phyloP scores from a whole-genome alignment of 2,888 invertebrate genomes.

The Clusia tigrina region DNA sequence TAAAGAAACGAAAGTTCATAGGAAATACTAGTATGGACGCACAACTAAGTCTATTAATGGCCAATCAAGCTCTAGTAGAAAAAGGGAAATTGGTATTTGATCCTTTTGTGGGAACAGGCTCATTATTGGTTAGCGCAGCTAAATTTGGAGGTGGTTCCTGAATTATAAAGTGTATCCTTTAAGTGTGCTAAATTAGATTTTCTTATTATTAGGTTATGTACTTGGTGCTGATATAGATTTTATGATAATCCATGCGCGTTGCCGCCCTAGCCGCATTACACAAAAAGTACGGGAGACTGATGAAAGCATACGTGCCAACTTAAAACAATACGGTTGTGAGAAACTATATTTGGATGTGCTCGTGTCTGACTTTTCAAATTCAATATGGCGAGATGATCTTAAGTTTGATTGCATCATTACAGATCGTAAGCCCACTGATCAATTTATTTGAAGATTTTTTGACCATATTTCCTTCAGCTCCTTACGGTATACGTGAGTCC shows the following conservation, averaged over 20 bases:
- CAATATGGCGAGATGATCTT: constrained; percentile 76
- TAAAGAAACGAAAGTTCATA: constrained; percentile 93
- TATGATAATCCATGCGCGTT: constrained; percentile 88
- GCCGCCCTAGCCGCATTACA: constrained; percentile 79
- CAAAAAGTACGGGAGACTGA: constrained; percentile 81
- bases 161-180: not conserved
- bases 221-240: constrained; percentile 94
- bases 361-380: constrained; percentile 89
- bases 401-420: constrained; percentile 92
- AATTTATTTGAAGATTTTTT: not conserved
- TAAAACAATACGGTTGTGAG: constrained; percentile 84
- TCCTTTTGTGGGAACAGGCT: constrained; percentile 86
- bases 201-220: constrained; percentile 67
- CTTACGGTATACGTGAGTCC: constrained; percentile 96
- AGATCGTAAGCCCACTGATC: constrained; percentile 78
- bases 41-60: constrained; percentile 91
- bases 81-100: constrained; percentile 83
- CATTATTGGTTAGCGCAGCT: constrained; percentile 86
- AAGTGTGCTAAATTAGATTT: not conserved
- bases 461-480: constrained; percentile 72
- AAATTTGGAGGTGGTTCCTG: constrained; percentile 76
- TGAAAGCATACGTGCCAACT: constrained; percentile 88
- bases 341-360: constrained; percentile 84
- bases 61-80: constrained; percentile 85
- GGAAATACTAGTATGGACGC: constrained; percentile 99